phyloP scores from a whole-genome alignment of 2,113 vertebrate species.

The Petaurus breviceps region DNA sequence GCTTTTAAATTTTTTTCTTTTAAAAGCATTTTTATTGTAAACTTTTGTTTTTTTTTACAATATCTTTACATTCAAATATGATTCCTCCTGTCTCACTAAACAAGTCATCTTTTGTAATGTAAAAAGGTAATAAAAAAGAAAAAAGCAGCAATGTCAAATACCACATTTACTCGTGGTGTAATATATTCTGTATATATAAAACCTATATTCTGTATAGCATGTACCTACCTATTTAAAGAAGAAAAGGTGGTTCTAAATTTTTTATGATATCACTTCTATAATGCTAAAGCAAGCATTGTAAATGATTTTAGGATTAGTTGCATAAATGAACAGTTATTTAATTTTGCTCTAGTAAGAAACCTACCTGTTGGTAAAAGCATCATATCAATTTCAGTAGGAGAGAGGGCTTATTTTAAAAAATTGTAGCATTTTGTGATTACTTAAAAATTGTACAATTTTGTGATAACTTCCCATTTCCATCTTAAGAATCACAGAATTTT shows the following conservation, averaged over 20 bases:
- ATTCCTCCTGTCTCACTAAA: background rate
- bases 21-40: no score
- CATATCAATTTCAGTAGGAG: conserved; percentile 49
- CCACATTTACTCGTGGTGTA: no score
- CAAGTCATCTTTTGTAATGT: no score
- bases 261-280: background rate
- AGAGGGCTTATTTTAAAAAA: conserved; percentile 49
- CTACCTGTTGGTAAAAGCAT: background rate
- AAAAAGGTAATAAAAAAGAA: no score
- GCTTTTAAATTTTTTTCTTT: no score
- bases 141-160: no score
- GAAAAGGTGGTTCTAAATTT: background rate
- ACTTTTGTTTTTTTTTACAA: no score
- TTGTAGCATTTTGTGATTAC: conserved; percentile 14
- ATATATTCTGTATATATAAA: no score
- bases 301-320: conserved; percentile 42
- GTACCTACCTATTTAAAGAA: no score
- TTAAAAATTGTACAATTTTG: conserved; percentile 29
- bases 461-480: background rate
- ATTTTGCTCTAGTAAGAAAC: conserved; percentile 31
- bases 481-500: background rate
- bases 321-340: conserved; percentile 14
- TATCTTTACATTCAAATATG: background rate
- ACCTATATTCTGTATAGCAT: no score
- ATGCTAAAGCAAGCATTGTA: background rate